Conservation (phyloP, 2,888 invertebrate genomes). For the Drosophila acutilabella region DNA sequence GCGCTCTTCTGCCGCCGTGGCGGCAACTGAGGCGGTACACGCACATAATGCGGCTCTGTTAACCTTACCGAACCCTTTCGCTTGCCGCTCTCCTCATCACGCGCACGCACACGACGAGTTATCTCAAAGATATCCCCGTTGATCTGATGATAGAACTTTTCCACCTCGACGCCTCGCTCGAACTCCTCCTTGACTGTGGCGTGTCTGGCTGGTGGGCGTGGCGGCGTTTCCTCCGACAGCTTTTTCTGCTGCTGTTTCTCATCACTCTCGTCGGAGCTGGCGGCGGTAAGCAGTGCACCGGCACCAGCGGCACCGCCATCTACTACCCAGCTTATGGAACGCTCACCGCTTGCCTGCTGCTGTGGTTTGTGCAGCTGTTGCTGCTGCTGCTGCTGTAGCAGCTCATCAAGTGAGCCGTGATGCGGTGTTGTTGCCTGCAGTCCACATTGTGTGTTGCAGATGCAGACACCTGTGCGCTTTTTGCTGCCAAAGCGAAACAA, state of each 20-base stretch:
- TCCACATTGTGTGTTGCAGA: conserved; percentile 84
- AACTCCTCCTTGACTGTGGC: conserved; percentile 80
- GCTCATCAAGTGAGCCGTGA: conserved; percentile 84
- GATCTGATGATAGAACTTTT: conserved; percentile 85
- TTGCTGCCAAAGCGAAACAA: conserved; percentile 84
- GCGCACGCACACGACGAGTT: conserved; percentile 83
- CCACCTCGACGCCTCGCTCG: conserved; percentile 84
- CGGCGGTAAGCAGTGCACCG: conserved; percentile 69
- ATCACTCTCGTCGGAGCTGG: conserved; percentile 77
- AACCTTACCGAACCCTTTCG: conserved; percentile 81
- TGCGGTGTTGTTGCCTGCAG: conserved; percentile 77
- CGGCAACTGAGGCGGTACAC: conserved; percentile 65
- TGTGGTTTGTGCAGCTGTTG: conserved; percentile 48
- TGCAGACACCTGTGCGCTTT: conserved; percentile 83
- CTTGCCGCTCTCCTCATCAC: conserved; percentile 84
- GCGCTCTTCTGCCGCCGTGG: conserved; percentile 68
- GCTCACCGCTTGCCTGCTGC: conserved; percentile 62
- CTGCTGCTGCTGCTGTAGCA: conserved; percentile 81
- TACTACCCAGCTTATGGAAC: conserved; percentile 79
- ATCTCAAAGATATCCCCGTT: conserved; percentile 85
- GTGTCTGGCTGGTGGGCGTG: conserved; percentile 74
- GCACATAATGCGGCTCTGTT: conserved; percentile 66
- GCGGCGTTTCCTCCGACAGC: conserved; percentile 61
- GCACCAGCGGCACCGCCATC: conserved; percentile 75
- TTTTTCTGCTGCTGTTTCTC: conserved; percentile 61